These are phyloP conservation scores for Eupeodes luniger DNA, from an alignment of 2,888 invertebrate species.

Conservation along the genomic window DNA sequence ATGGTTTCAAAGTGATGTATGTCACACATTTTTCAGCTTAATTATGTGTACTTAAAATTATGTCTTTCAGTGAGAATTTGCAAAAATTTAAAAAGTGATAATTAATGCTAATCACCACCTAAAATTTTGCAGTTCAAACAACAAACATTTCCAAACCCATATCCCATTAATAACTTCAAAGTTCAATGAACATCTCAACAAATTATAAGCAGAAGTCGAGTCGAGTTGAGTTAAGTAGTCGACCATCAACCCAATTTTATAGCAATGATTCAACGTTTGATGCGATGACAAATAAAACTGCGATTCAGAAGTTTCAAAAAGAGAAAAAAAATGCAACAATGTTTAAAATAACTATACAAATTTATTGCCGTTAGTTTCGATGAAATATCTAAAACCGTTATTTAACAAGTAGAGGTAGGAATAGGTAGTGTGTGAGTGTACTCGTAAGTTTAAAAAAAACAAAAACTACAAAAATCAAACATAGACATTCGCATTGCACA, in stretches of 20 bases:
- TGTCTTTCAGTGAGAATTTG: too few species aligned
- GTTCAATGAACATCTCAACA: not conserved
- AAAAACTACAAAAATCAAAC: constrained; percentile 12
- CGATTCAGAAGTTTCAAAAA: constrained; percentile 1
- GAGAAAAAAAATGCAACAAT: constrained; percentile 19
- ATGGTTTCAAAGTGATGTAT: too few species aligned
- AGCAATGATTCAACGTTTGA: constrained; percentile 44
- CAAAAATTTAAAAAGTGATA: too few species aligned
- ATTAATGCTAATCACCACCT: too few species aligned
- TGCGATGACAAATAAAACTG: constrained; percentile 56
- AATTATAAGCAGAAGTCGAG: too few species aligned
- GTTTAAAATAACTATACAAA: constrained; percentile 40
- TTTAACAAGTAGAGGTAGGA: constrained; percentile 33
- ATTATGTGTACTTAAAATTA: too few species aligned
- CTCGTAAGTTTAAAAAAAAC: constrained; percentile 1
- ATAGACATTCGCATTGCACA: constrained; percentile 30
- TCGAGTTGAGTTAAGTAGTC: not conserved
- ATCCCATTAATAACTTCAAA: not conserved
- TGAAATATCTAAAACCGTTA: constrained; percentile 68
- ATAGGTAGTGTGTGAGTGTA: constrained; percentile 13
- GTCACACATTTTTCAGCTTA: too few species aligned
- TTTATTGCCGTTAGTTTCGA: constrained; percentile 63
- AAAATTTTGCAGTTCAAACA: too few species aligned
- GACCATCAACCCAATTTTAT: not conserved
- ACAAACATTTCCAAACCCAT: not conserved